Evolutionary conservation across 2,797 vertebrate genomes (phyloP).

Genomic region (Zalophus californianus): DNA sequence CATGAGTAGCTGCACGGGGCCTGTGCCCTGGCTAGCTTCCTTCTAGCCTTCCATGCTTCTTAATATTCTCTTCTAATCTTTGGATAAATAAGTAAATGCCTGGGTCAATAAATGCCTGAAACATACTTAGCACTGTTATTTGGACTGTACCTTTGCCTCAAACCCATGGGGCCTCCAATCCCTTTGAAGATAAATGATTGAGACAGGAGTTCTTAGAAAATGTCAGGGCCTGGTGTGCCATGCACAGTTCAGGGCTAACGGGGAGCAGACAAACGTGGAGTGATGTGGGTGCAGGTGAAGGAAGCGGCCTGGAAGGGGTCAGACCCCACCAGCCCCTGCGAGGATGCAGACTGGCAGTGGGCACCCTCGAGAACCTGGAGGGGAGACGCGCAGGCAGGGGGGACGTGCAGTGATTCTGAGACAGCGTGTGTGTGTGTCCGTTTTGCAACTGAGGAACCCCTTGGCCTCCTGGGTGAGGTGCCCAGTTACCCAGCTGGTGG

Average conservation of each 20-base stretch:
- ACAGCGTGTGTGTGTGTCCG: rapidly evolving
- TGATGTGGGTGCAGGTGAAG: too few relatives aligned
- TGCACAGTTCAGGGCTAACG: rapidly evolving
- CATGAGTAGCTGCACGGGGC: rapidly evolving
- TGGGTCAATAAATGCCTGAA: neutral
- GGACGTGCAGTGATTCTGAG: neutral
- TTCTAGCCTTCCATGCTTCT: rapidly evolving
- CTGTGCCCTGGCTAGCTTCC: neutral
- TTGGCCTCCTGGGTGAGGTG: neutral
- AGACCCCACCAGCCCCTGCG: neutral
- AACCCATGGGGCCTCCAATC: neutral
- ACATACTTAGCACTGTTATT: neutral
- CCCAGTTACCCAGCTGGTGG: rapidly evolving
- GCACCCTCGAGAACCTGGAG: neutral
- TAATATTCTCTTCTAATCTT: neutral
- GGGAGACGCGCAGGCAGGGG: rapidly evolving
- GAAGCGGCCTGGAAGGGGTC: rapidly evolving
- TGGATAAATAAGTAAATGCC: neutral
- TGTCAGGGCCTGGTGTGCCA: rapidly evolving
- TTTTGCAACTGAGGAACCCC: neutral
- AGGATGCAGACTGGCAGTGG: rapidly evolving
- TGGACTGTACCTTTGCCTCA: neutral
- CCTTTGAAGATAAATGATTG: neutral
- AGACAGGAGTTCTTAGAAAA: neutral
- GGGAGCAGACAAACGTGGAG: neutral